Evolutionary conservation across 2,888 invertebrate species (phyloP).

Genomic region (Dasysyrphus tricinctus): DNA sequence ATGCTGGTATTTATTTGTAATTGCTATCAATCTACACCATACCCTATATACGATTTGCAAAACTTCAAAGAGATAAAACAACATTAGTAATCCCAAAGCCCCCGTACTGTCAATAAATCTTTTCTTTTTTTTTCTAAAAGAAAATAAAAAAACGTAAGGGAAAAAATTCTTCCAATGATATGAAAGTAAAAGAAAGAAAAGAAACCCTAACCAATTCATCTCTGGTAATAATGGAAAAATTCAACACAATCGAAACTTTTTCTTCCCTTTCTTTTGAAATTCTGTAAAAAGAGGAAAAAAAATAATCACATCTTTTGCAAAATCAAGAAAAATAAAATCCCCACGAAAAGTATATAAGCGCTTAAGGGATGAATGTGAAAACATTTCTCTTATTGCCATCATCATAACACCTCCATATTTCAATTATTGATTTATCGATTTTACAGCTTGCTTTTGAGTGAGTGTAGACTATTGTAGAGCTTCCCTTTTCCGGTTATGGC

Average conservation of each 20-base stretch:
- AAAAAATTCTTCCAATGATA: not conserved
- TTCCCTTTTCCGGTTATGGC: not conserved
- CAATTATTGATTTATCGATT: constrained; percentile 35
- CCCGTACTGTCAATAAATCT: constrained; percentile 25
- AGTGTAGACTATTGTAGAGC: not conserved
- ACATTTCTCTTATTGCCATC: constrained; percentile 63
- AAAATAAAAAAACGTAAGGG: not conserved
- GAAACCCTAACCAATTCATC: constrained; percentile 39
- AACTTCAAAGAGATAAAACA: constrained; percentile 22
- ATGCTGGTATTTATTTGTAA: constrained; percentile 16
- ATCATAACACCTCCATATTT: constrained; percentile 25
- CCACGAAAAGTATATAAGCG: not conserved
- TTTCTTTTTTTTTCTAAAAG: constrained; percentile 7
- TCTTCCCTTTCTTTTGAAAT: not conserved
- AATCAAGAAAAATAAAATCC: constrained; percentile 15
- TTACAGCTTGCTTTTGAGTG: constrained; percentile 51
- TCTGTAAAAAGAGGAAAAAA: not conserved
- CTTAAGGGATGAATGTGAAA: constrained; percentile 56
- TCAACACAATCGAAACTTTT: constrained; percentile 40
- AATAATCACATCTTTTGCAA: not conserved
- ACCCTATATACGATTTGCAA: not conserved
- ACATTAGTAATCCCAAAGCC: constrained; percentile 3
- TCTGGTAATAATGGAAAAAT: constrained; percentile 17
- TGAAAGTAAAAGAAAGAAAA: not conserved
- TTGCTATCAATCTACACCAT: constrained; percentile 34